Base-by-base conservation (phyloP, 2,888 invertebrate species). In the Cataglyphis albicans region DNA sequence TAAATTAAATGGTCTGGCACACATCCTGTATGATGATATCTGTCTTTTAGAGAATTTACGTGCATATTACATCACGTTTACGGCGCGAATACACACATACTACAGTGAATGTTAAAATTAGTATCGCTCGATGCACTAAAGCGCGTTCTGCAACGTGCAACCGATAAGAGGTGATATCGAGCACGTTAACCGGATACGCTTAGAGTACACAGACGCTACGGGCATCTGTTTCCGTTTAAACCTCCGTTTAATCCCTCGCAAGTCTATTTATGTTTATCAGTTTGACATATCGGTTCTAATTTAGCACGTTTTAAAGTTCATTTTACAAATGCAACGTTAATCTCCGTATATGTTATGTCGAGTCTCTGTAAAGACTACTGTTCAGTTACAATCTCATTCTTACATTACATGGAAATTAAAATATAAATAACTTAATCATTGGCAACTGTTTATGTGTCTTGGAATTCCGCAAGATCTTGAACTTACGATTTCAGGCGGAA, bases 151-250 rank as follows among this genome's bases (percentile, higher is more conserved):
- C 76, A 55, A 76, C 9, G 38, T 76, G 72, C 55, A 76, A 70
- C 72, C 38, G 72, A 76, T 76, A 76, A 55, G 76, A 55, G 38
- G 41, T 41, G 72, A 70, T 78, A 78, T 78, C 55, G 55, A 41
- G 15, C 38, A 63, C 32, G 75, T 75, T 75, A 55, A 68, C 41
- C 76, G 76, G 76, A 78, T 78, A 35, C n/a, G 29, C 52, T 75
- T 75, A 75, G 35, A 68, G 35, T 68, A 75, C 25, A 75, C 44
- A 74, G 73, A 29, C 65, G 25, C 38, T 15, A 35, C 12, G 52
- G 64, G 70, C 75, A 75, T 75, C 75, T 70, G 75, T 52, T 75
- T 70, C 29, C 41, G 32, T 72, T 78, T 70, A 72, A 78, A 41
- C 29, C 57, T 10, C n/a, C n/a, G 25, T 15, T 57, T 57, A 70